Evolutionary conservation across 2,797 vertebrate species (phyloP).

Genomic region (Gallinago nigripennis): DNA sequence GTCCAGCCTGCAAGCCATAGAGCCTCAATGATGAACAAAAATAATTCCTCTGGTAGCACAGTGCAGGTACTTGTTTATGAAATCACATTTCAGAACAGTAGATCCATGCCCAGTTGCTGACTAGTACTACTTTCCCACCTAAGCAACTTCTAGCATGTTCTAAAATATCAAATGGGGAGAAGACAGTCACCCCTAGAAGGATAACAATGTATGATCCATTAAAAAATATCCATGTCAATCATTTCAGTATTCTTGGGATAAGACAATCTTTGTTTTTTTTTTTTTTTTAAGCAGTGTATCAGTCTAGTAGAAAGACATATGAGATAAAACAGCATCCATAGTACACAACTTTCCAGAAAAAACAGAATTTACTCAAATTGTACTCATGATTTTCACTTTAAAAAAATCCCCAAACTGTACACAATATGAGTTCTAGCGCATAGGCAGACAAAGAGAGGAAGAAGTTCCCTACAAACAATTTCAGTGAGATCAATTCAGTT

Average conservation of each 20-base stretch:
- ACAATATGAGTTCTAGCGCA: not conserved
- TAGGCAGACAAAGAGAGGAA: not conserved
- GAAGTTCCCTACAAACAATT: not conserved
- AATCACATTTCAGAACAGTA: not conserved
- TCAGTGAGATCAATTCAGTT: rapidly evolving
- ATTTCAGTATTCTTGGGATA: not conserved
- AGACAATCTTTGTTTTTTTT: not conserved
- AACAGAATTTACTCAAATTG: not conserved
- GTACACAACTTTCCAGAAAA: not conserved
- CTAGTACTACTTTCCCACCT: not conserved
- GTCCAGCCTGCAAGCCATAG: not conserved
- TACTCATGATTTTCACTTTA: not conserved
- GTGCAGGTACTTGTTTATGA: not conserved
- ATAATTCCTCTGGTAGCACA: not conserved
- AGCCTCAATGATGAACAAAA: not conserved
- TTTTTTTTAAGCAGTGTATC: not conserved
- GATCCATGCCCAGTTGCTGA: not conserved
- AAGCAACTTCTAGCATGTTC: not conserved
- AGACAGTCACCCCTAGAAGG: not conserved
- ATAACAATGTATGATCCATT: not conserved
- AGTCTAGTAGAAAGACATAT: not conserved
- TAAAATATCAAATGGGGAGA: not conserved
- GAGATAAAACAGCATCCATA: not conserved
- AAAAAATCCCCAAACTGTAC: not conserved
- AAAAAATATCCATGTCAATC: not conserved